Percentiles rank a stretch among this genome's conserved stretches.
Evolutionary conservation across 37 sponge, comb jelly and placozoan species (phyloP).

Genomic region (Corticium candelabrum): DNA sequence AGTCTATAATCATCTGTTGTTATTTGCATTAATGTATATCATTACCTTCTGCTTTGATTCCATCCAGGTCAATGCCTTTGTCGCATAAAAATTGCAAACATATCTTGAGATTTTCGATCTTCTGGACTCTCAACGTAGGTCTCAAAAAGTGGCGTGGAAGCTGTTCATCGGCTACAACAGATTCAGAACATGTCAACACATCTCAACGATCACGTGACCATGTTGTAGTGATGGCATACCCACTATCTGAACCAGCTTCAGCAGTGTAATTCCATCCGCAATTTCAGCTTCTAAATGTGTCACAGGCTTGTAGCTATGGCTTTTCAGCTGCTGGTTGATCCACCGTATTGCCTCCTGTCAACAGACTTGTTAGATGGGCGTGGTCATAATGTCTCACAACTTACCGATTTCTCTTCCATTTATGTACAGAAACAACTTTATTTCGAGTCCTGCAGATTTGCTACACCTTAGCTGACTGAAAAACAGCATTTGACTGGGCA

Average conservation of each 20-base stretch:
- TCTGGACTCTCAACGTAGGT: constrained; percentile 34
- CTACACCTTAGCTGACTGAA: no score
- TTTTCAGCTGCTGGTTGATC: constrained; percentile 32
- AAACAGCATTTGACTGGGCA: no score
- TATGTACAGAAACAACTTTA: no score
- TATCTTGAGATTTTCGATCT: constrained; percentile 37
- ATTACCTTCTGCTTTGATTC: constrained; percentile 48
- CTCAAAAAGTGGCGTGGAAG: constrained; percentile 30
- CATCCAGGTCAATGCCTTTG: constrained; percentile 14
- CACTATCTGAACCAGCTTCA: constrained; percentile 24
- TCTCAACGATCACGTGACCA: neutral
- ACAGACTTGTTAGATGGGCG: no score
- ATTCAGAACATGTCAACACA: no score
- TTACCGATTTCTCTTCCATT: no score
- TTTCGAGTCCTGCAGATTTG: no score
- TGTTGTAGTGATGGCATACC: constrained; percentile 16
- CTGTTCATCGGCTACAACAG: constrained; percentile 32
- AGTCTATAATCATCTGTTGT: no score
- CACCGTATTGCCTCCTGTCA: constrained; percentile 38
- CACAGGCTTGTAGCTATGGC: constrained; percentile 21
- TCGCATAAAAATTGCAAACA: constrained; percentile 32
- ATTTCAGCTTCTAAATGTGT: constrained; percentile 42
- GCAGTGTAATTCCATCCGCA: constrained; percentile 51
- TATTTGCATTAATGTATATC: no score
- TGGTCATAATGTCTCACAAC: no score